Base-by-base conservation (phyloP, 2,113 vertebrate genomes). In the Anseranas semipalmata region DNA sequence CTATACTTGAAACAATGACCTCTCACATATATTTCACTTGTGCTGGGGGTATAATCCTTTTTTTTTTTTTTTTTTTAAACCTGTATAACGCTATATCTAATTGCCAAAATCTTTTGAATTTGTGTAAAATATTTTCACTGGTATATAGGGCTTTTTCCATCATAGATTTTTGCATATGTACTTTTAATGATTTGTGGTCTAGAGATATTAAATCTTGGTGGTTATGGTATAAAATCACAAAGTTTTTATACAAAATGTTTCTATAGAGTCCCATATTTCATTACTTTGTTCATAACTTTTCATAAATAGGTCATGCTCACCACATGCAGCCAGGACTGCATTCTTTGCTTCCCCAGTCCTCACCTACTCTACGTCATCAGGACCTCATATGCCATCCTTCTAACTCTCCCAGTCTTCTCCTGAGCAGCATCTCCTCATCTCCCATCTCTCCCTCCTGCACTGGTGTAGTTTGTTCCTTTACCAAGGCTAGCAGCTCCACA, bases 321-420 rank as follows among this genome's bases (percentile, higher is more conserved):
- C 66, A 41, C 35, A 25, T 1, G 1, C 32, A 58, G 45, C 20
- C 32, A 62, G 72, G 56, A 28, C 3, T 58, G 39, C 43, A 35
- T 70, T 74, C 8, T 12, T 88, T 90, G 13, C 18, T 50, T 3
- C 30, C 2, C 12, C 75, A 24, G 8, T 71, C 10, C 41, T 75
- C 8, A 12, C 6, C 14, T 79, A 0, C 25, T 65, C 18, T 2
- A 0, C 21, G 6, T 72, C 14, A 8, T 5, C 13, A 25, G 7
- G 15, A 7, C 35, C 16, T 74, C 37, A 7, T 15, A 10, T 70
- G 10, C 24, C 32, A 50, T 18, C 19, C 21, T 35, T 87, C 46
- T 48, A 53, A 66, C 11, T 74, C 73, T 35, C 9, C 15, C 16
- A 13, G 7, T 79, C 72, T 85, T 83, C 53, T 65, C 53, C 25